Evolutionary conservation across 2,113 vertebrate species (phyloP), one percentile per base, ranked within the genome.

Genomic region (Procapra przewalskii): DNA sequence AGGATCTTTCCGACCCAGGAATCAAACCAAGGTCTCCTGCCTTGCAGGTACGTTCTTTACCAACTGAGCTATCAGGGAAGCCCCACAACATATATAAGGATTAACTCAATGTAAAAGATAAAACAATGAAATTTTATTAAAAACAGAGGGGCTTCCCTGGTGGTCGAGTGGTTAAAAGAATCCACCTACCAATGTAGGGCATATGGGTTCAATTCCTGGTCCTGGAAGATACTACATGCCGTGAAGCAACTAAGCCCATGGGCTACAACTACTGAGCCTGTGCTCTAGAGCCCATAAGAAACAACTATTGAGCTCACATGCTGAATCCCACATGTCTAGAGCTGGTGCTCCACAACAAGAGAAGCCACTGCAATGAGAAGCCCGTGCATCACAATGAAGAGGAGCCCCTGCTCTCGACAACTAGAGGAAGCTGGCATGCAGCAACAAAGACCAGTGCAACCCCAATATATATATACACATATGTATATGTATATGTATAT

Each of bases 41-140:
- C 62, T 67, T 67, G 16, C 62, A 67, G 7, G 33, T 67, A 8
- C 7, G 1, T 67, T n/a, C 62, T 67, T 67, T n/a, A 67, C 33
- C 62, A 67, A n/a, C 62, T 67, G 62, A 67, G 33, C 33, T 67
- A 19, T 67, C 33, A n/a, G 62, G 62, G 62, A 67, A 67, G 33
- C 7, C 67, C n/a, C 67, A 71, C n/a, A 23, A 23, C 67, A 6
- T 71, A 40, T 40, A 71, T 40, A 71, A 71, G n/a, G 60, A 43
- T 64, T 80, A 88, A 62, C 57, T 62, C 17, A 80, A 40, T 83
- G 80, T 84, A 92, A 62, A 75, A 87, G 21, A 23, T 17, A 71
- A 75, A 71, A 48, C 36, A 57, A 92, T 16, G 52, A 83, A 43
- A 92, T 43, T 67, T 33, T 43, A 50, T 81, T 50, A 50, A 81